phyloP scores from a whole-genome alignment of 2,113 vertebrate species.

The Hassar affinis region DNA sequence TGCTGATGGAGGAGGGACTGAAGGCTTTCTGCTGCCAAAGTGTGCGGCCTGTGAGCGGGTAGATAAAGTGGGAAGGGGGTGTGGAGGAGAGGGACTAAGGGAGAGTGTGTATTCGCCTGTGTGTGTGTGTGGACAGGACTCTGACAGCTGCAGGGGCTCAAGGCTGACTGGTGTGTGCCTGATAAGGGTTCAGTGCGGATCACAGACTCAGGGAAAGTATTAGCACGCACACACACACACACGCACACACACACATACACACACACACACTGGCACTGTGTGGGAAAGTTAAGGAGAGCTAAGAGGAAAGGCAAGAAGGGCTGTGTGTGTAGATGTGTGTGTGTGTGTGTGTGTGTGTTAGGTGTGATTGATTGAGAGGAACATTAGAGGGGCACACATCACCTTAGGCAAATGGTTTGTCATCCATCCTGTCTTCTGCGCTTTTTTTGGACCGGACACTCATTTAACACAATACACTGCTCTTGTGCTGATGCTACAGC shows the following conservation, averaged over 20 bases:
- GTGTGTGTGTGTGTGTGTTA: conserved; percentile 8
- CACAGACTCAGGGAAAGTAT: conserved; percentile 72
- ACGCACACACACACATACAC: conserved; percentile 62
- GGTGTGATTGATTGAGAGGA: conserved; percentile 6
- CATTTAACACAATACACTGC: background rate
- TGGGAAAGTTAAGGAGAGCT: conserved; percentile 38
- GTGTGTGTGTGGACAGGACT: conserved; percentile 63
- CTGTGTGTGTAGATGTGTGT: conserved; percentile 20
- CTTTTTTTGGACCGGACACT: background rate
- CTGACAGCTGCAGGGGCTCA: conserved; percentile 80
- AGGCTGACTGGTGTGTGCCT: conserved; percentile 83
- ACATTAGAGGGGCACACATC: background rate
- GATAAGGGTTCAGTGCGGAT: conserved; percentile 86
- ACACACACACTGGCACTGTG: conserved; percentile 9
- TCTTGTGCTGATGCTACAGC: background rate
- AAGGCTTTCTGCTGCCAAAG: conserved; percentile 69
- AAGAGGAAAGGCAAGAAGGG: conserved; percentile 12
- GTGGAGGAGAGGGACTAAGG: conserved; percentile 69
- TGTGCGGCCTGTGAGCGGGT: conserved; percentile 77
- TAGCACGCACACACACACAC: conserved; percentile 65
- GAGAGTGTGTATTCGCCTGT: conserved; percentile 65
- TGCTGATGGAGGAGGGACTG: conserved; percentile 25
- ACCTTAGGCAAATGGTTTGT: background rate
- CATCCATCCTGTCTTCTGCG: background rate
- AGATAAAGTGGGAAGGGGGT: conserved; percentile 84